Conservation (phyloP, 2,797 vertebrate species). For the Tangara arthus region DNA sequence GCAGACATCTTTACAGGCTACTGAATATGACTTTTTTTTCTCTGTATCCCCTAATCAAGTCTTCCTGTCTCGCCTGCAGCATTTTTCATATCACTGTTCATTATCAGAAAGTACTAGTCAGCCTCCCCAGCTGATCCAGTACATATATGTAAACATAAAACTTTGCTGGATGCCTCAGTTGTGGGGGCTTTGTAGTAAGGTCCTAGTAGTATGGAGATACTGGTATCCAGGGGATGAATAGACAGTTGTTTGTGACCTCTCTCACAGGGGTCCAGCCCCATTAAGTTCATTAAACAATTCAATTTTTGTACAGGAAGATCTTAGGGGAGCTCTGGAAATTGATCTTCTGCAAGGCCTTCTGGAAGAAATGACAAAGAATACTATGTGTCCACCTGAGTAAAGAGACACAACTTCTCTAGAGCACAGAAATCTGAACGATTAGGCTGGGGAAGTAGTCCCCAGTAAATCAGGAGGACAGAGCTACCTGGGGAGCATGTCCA, state of each 20-base stretch:
- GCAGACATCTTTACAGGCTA: constrained; percentile 34
- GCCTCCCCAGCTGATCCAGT: neutral
- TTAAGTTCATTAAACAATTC: neutral
- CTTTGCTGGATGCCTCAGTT: neutral
- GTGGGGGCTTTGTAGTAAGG: neutral
- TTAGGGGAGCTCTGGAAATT: neutral
- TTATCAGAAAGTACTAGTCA: neutral
- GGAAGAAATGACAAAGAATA: neutral
- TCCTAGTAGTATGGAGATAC: neutral
- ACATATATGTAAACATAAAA: neutral
- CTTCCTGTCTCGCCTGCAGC: neutral
- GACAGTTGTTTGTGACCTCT: neutral
- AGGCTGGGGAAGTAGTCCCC: neutral
- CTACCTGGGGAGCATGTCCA: neutral
- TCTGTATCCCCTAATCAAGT: neutral
- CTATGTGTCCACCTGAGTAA: neutral
- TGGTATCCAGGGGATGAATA: neutral
- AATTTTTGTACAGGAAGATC: neutral
- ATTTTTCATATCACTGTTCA: neutral
- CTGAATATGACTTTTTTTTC: constrained; percentile 7
- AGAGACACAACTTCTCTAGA: neutral
- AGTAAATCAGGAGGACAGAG: neutral
- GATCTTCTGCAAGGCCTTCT: neutral
- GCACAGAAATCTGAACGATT: neutral
- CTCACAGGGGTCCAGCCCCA: neutral